phyloP scores from a whole-genome alignment of 1,140 invertebrate species.

The Platorchestia sp. region DNA sequence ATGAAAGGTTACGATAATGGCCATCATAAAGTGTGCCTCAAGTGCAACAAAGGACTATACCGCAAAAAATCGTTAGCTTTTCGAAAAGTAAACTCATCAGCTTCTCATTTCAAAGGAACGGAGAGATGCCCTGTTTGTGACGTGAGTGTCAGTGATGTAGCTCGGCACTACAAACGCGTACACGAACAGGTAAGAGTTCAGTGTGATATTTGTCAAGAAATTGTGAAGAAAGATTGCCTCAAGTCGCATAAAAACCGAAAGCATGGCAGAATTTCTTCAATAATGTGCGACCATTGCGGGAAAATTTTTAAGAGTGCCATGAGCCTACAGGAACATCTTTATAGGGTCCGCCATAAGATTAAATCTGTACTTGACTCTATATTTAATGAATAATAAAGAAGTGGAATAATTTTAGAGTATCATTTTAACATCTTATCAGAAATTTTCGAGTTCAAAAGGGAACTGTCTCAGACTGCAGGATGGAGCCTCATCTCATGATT shows the following conservation, averaged over 20 bases:
- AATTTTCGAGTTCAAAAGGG: background rate
- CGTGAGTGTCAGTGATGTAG: background rate
- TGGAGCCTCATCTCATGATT: background rate
- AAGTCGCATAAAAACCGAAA: conserved; percentile 46
- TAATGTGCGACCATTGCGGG: conserved; percentile 11
- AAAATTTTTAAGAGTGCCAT: conserved; percentile 19
- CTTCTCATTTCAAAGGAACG: background rate
- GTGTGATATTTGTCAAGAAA: background rate
- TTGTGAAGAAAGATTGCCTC: conserved; percentile 16
- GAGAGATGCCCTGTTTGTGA: conserved; percentile 3
- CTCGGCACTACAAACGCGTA: background rate
- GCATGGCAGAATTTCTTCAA: background rate
- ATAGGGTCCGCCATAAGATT: background rate
- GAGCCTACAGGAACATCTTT: conserved; percentile 5
- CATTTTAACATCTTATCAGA: background rate
- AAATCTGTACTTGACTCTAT: background rate
- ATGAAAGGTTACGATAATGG: background rate
- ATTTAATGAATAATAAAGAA: background rate
- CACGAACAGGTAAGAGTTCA: conserved; percentile 21
- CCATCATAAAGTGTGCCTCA: conserved; percentile 44
- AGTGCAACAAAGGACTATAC: conserved; percentile 14
- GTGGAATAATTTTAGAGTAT: background rate
- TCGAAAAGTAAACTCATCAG: background rate
- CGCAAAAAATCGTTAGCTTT: background rate
- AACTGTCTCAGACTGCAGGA: background rate